These are phyloP conservation scores for Tiphia femorata DNA, from an alignment of 2,888 invertebrate genomes.

Conservation along the genomic window DNA sequence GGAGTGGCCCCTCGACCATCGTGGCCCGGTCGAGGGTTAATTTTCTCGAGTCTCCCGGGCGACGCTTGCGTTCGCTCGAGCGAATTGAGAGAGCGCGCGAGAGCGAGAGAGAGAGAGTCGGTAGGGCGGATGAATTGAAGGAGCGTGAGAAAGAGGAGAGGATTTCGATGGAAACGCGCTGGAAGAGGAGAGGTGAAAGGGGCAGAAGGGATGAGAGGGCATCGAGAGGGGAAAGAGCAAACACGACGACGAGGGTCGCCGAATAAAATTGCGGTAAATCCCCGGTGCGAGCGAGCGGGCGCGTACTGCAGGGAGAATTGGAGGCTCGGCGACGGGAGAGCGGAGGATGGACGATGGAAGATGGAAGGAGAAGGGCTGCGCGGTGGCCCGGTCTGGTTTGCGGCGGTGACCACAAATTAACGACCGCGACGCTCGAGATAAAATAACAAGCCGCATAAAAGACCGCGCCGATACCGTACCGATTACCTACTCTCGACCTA, in stretches of 20 bases:
- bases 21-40: background rate
- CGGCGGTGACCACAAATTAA: conserved; percentile 47
- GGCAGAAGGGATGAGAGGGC: background rate
- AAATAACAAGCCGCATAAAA: conserved; percentile 50
- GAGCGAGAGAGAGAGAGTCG: too few relatives aligned
- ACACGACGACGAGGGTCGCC: conserved; percentile 25
- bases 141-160: too few relatives aligned
- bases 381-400: conserved; percentile 30
- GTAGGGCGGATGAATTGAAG: too few relatives aligned
- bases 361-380: too few relatives aligned
- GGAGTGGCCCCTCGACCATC: too few relatives aligned
- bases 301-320: too few relatives aligned
- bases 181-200: background rate
- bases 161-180: background rate
- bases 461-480: conserved; percentile 43
- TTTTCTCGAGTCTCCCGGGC: background rate
- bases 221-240: background rate
- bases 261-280: conserved; percentile 41
- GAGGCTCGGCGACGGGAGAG: too few relatives aligned
- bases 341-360: too few relatives aligned
- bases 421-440: conserved; percentile 45
- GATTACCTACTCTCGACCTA: conserved; percentile 48
- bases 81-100: too few relatives aligned
- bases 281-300: conserved; percentile 6
- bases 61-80: too few relatives aligned